phyloP scores from a whole-genome alignment of 2,113 vertebrate genomes.

The Pholis gunnellus region DNA sequence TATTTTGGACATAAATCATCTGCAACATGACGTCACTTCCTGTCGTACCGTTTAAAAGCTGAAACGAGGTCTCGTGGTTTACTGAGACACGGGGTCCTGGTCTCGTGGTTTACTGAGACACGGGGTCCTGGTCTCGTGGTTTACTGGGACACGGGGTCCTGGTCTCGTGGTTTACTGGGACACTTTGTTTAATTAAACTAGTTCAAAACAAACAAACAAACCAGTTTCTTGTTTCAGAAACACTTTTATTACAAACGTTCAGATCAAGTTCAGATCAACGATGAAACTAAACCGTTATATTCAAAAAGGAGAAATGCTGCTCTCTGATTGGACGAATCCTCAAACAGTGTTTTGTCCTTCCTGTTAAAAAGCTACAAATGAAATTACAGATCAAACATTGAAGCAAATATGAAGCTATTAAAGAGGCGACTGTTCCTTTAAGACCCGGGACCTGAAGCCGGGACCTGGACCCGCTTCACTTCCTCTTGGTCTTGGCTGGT shows the following conservation, averaged over 20 bases:
- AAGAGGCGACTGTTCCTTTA: not conserved
- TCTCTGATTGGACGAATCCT: slow-evolving; percentile 6
- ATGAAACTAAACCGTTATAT: not conserved
- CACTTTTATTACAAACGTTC: slow-evolving; percentile 5
- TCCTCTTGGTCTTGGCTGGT: slow-evolving; percentile 83
- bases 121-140: too few relatives aligned
- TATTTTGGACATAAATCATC: not conserved
- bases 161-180: not conserved
- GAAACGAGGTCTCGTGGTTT: too few relatives aligned
- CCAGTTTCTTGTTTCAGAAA: not conserved
- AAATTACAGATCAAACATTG: not conserved
- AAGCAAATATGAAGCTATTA: not conserved
- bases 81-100: too few relatives aligned
- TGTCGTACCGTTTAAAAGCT: not conserved
- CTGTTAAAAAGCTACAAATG: not conserved
- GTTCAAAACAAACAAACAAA: too few relatives aligned
- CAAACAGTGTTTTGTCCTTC: not conserved
- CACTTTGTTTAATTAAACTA: too few relatives aligned
- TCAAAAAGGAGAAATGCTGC: not conserved
- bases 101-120: too few relatives aligned
- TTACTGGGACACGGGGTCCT: not conserved
- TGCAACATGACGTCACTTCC: not conserved
- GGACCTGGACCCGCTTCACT: slow-evolving; percentile 69
- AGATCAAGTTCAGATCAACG: not conserved
- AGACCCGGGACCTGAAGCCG: too few relatives aligned